phyloP scores from a whole-genome alignment of 2,888 invertebrate species.

The Rhopalosiphum nymphaeae region DNA sequence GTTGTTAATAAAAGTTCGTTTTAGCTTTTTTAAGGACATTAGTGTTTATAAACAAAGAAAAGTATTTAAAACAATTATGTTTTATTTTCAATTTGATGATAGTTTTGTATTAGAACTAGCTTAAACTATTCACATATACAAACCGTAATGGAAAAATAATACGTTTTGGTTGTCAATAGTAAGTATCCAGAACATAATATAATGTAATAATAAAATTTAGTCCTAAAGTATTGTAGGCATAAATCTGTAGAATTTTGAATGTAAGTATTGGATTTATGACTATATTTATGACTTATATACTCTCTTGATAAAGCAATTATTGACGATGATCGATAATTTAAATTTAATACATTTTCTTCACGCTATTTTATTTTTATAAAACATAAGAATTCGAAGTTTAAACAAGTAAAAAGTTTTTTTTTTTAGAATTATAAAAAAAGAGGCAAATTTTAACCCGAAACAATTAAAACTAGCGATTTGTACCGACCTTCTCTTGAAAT shows the following conservation, averaged over 20 bases:
- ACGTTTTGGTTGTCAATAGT: not conserved
- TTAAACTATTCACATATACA: not conserved
- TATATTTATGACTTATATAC: not conserved
- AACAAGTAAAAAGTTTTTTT: not conserved
- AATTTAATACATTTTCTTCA: not conserved
- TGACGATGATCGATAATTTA: not conserved
- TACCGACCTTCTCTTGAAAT: not conserved
- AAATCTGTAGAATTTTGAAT: not conserved
- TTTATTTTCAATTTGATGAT: not conserved
- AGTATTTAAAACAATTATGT: not conserved
- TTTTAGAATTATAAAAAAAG: not conserved
- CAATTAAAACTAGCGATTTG: not conserved
- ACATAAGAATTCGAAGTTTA: not conserved
- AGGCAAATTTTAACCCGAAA: not conserved
- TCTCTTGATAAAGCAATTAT: not conserved
- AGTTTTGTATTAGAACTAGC: not conserved
- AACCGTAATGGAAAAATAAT: not conserved
- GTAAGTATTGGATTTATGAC: not conserved
- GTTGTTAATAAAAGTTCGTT: not conserved
- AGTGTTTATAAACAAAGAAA: not conserved
- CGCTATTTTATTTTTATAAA: not conserved
- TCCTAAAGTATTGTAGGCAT: not conserved
- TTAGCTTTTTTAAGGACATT: not conserved
- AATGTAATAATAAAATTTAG: not conserved
- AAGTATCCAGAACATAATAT: not conserved